A percentile compares a stretch with the other conserved stretches of the same genome.
phyloP scores from a whole-genome alignment of 92 coral and sea anemone species.

The Porites lobata region DNA sequence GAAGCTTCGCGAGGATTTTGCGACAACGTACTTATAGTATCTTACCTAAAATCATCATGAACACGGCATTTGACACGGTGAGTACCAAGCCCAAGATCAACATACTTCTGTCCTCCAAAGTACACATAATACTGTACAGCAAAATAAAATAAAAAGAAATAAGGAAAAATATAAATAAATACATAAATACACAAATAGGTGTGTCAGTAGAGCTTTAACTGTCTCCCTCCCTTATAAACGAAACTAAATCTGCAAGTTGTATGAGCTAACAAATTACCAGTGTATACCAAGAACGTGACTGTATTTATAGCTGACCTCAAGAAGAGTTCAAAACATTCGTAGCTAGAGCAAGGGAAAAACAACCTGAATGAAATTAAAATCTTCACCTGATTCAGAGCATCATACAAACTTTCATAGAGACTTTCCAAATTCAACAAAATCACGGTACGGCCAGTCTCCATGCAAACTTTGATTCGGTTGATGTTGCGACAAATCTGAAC shows the following conservation, averaged over 20 bases:
- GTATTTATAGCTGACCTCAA: not conserved
- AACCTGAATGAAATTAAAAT: not conserved
- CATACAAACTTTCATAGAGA: slow-evolving; percentile 79
- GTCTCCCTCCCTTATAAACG: not conserved
- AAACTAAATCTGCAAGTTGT: not conserved
- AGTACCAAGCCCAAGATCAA: slow-evolving; percentile 93
- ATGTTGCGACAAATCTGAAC: slow-evolving; percentile 90
- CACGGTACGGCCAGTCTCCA: slow-evolving; percentile 93
- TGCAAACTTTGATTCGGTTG: slow-evolving; percentile 92
- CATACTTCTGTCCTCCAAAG: slow-evolving; percentile 87
- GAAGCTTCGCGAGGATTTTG: not conserved
- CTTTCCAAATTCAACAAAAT: slow-evolving; percentile 81
- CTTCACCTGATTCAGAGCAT: slow-evolving; percentile 86
- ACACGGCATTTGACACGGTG: slow-evolving; percentile 90
- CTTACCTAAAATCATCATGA: slow-evolving; percentile 81
- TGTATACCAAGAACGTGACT: too few relatives aligned
- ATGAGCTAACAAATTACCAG: not conserved
- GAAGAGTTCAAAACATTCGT: not conserved
- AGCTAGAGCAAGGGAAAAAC: not conserved
- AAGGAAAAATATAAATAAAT: not conserved
- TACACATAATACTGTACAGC: slow-evolving; percentile 80
- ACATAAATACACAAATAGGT: too few relatives aligned
- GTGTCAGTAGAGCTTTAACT: too few relatives aligned
- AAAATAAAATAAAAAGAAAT: not conserved
- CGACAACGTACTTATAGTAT: not conserved